These are phyloP conservation scores for Zootermopsis nevadensis DNA, from an alignment of 2,888 invertebrate genomes.

Conservation along the genomic window DNA sequence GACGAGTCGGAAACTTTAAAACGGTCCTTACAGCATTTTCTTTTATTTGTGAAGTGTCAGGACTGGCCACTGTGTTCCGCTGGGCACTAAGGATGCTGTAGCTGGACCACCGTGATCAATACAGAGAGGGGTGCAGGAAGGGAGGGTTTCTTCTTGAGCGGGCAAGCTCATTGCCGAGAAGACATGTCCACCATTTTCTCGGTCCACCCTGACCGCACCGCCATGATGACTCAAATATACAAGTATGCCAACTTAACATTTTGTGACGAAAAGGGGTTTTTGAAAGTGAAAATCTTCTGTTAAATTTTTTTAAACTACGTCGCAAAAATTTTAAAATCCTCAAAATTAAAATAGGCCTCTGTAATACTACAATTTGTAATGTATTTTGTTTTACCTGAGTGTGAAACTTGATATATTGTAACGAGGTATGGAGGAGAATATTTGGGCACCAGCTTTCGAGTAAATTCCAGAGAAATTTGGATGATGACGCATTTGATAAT, in stretches of 20 bases:
- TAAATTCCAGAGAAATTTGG: no score
- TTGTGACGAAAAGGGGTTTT: not conserved
- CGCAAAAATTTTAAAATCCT: no score
- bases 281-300: not conserved
- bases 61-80: not conserved
- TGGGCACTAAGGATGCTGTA: not conserved
- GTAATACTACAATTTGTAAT: no score
- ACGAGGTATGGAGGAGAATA: no score
- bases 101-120: constrained; percentile 35
- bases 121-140: not conserved
- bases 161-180: constrained; percentile 48
- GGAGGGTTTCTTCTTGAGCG: constrained; percentile 56
- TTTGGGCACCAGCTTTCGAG: no score
- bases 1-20: no score
- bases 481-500: no score
- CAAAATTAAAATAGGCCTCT: no score
- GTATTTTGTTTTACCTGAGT: no score
- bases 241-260: not conserved
- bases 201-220: constrained; percentile 39
- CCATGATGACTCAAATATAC: constrained; percentile 34
- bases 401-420: no score
- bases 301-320: not conserved
- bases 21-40: not conserved
- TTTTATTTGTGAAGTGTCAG: not conserved
- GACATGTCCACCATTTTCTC: constrained; percentile 50